Evolutionary conservation across 2,888 invertebrate genomes (phyloP), one percentile per base, ranked within the genome.

Genomic region (Stegophylla sp.): DNA sequence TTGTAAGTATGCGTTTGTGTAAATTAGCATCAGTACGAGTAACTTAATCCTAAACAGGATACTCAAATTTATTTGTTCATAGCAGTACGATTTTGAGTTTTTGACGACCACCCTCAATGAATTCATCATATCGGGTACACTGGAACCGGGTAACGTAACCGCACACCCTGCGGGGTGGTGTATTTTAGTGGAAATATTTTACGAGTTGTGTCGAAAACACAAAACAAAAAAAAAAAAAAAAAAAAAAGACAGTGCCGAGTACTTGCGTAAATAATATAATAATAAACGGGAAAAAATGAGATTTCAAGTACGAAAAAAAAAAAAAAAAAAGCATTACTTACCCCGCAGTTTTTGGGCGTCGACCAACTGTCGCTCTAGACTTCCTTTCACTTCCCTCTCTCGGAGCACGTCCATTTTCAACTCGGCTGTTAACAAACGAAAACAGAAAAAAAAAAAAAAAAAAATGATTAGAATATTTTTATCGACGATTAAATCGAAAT

Each of bases 321-420:
- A n/a, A n/a, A n/a, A n/a, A n/a, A n/a, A n/a, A n/a, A 79, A 79
- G 71, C 71, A 79, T 61, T 43, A 90, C 94, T 92, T 88, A 97
- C 97, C 94, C 92, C 96, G 91, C 87, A 94, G 91, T 91, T 96
- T 96, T 88, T 96, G 94, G 88, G 97, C 97, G 86, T 97, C 96
- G 85, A 92, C 89, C 83, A 97, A 91, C 89, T 96, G 96, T 87
- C 96, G 92, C 88, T 97, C 97, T 86, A 97, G 88, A 86, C 93
- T 95, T 88, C 96, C 96, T 88, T 96, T 94, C 83, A 95, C 92
- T 89, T 97, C 97, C 85, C 96, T 89, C 88, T 97, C 97, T 85
- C 96, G 90, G 84, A 96, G 89, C 83, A 97, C 92, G 88, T 97
- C 97, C 94, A 96, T 95, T 89, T 96, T 96, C 85, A 97, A 89